Percentiles rank a stretch among this genome's conserved stretches.
phyloP scores from a whole-genome alignment of 2,888 invertebrate species.

The Sarcophaga variegata region DNA sequence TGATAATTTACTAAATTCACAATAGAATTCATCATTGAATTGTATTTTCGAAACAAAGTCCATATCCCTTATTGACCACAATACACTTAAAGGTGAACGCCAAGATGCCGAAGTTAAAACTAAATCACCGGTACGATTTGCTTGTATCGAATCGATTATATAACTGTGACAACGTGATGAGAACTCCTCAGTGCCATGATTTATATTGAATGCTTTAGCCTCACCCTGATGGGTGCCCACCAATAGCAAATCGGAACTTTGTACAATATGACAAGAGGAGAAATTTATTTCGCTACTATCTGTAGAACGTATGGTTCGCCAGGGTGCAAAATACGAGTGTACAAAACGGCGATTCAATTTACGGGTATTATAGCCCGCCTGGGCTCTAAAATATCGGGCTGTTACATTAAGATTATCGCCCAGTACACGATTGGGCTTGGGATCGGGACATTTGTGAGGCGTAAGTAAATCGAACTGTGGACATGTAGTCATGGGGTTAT shows the following conservation, averaged over 20 bases:
- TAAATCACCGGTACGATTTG: slow-evolving; percentile 88
- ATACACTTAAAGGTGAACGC: slow-evolving; percentile 88
- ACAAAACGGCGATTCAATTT: slow-evolving; percentile 91
- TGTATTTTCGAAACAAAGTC: slow-evolving; percentile 84
- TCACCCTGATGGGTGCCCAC: slow-evolving; percentile 96
- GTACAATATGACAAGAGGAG: slow-evolving; percentile 87
- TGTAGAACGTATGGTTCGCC: slow-evolving; percentile 85
- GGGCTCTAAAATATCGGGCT: slow-evolving; percentile 84
- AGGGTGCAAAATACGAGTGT: slow-evolving; percentile 91
- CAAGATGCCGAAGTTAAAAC: slow-evolving; percentile 93
- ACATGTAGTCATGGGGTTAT: slow-evolving; percentile 98
- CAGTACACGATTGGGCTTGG: slow-evolving; percentile 83
- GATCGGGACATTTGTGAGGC: slow-evolving; percentile 98
- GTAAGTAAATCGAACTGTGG: slow-evolving; percentile 97
- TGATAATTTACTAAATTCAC: slow-evolving; percentile 93
- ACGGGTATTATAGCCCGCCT: slow-evolving; percentile 84
- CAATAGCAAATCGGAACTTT: slow-evolving; percentile 83
- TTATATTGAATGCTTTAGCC: slow-evolving; percentile 92
- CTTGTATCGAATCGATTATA: slow-evolving; percentile 91
- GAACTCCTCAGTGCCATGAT: slow-evolving; percentile 91
- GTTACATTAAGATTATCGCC: slow-evolving; percentile 87
- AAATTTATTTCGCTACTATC: slow-evolving; percentile 88
- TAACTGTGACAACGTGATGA: slow-evolving; percentile 92
- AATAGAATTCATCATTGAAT: slow-evolving; percentile 92
- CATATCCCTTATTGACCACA: slow-evolving; percentile 80